A percentile compares a stretch with the other conserved stretches of the same genome.
phyloP scores from a whole-genome alignment of 2,113 vertebrate genomes.

The Onychostruthus taczanowskii region DNA sequence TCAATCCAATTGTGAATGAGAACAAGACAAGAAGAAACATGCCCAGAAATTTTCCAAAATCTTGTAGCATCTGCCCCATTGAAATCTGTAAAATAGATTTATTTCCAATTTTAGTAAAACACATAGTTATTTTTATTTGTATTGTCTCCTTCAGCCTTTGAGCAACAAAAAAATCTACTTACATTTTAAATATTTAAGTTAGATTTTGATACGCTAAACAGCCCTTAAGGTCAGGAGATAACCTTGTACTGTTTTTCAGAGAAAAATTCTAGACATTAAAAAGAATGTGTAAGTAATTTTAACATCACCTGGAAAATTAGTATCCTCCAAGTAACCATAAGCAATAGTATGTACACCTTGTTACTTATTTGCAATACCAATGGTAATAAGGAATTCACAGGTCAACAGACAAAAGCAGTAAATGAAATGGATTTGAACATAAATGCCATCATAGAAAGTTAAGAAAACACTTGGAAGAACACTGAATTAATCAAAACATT shows the following conservation, averaged over 20 bases:
- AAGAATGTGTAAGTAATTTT: neutral
- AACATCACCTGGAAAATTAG: neutral
- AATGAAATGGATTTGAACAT: neutral
- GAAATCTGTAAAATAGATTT: conserved; percentile 84
- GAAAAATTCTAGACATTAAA: neutral
- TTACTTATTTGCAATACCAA: neutral
- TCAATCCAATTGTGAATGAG: conserved; percentile 97
- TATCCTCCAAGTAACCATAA: neutral
- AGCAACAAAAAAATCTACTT: neutral
- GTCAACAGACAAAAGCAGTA: neutral
- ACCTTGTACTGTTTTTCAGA: neutral
- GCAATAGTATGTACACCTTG: neutral
- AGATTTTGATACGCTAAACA: neutral
- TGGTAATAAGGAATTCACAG: neutral
- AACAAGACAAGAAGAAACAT: conserved; percentile 97
- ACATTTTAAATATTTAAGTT: neutral
- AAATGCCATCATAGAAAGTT: neutral
- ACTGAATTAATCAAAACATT: neutral
- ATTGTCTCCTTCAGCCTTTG: neutral
- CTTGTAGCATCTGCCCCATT: conserved; percentile 98
- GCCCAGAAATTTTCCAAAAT: conserved; percentile 97
- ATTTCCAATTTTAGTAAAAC: conserved; percentile 10
- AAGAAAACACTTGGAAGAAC: neutral
- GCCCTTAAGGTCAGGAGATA: neutral
- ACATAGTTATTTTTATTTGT: neutral